Conservation (phyloP, 2,888 invertebrate genomes). For the Hypsopygia costalis region DNA sequence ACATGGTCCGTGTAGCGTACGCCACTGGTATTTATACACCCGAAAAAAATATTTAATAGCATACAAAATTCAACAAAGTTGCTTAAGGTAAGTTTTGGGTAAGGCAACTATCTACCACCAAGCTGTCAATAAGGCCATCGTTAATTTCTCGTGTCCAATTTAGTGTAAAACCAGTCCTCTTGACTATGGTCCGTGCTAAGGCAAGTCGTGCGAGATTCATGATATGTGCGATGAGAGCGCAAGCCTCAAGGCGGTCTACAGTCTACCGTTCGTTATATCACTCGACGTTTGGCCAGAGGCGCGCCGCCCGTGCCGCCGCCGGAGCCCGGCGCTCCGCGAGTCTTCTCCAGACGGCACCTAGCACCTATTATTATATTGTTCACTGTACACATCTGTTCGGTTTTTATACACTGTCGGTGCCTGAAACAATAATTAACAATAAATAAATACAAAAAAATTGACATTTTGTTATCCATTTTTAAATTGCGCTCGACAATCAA, state of each 20-base stretch:
- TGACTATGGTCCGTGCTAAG: background rate
- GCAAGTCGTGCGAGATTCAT: slow-evolving; percentile 59
- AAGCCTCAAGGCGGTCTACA: slow-evolving; percentile 44
- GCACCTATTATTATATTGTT: slow-evolving; percentile 65
- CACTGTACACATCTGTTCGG: slow-evolving; percentile 67
- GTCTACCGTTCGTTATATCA: slow-evolving; percentile 12
- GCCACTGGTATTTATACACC: no score
- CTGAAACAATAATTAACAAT: slow-evolving; percentile 21
- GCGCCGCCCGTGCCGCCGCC: slow-evolving; percentile 6
- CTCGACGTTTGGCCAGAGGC: slow-evolving; percentile 27
- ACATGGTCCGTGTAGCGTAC: no score
- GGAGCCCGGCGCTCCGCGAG: background rate
- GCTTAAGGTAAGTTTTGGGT: no score
- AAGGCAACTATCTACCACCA: no score
- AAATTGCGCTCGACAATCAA: no score
- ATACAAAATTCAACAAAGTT: no score
- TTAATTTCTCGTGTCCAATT: no score
- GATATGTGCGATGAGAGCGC: slow-evolving; percentile 64
- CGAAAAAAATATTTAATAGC: no score
- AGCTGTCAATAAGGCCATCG: no score
- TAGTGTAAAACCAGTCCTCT: no score
- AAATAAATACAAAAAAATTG: no score
- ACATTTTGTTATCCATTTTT: no score
- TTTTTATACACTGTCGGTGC: slow-evolving; percentile 34
- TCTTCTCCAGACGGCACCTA: slow-evolving; percentile 40